Base-by-base conservation (phyloP, 1,140 invertebrate species). In the Cyphomyrmex costatus region DNA sequence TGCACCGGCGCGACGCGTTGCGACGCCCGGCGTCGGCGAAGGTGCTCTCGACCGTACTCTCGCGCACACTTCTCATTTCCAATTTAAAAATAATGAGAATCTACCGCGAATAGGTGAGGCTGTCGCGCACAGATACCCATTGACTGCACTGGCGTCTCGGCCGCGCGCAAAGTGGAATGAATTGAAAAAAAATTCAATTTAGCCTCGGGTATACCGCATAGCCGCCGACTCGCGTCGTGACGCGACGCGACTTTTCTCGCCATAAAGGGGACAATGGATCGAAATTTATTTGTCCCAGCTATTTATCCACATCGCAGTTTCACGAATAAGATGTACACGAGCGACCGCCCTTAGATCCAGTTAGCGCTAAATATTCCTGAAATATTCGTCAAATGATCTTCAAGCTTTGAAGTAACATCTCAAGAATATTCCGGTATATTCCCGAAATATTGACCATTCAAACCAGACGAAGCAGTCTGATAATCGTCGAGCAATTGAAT, bases 71-170 rank as follows among this genome's bases (percentile, higher is more conserved):
- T 88, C 88, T 92, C 89, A 92, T 91, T 92, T 92, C 88, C 90
- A 92, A 92, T 92, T 92, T 91, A 92, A 92, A 92, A 92, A 91
- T 92, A 92, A 92, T 92, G 91, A 92, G 90, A 91, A 89, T 89
- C 88, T 86, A 84, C 79, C 56, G 79, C 85, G 80, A 92, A 88
- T 86, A 90, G 86, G 88, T 82, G 76, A 77, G 68, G 90, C 92
- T 92, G 92, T 92, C 92, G 87, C 76, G 85, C 60, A 65, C 92
- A 92, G 92, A 88, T 85, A 85, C 87, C 85, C 89, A 92, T 92
- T 85, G 87, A 89, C 82, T 88, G 49, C 56, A 58, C 82, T 78
- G 85, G 61, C 85, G 85, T 70, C 86, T 89, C 87, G 73, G 79
- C 79, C 56, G 73, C 42, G 80, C 74, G 77, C 56, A 5, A 85